These are phyloP conservation scores for Microplitis manilae DNA, from an alignment of 2,888 invertebrate genomes.

Conservation along the genomic window DNA sequence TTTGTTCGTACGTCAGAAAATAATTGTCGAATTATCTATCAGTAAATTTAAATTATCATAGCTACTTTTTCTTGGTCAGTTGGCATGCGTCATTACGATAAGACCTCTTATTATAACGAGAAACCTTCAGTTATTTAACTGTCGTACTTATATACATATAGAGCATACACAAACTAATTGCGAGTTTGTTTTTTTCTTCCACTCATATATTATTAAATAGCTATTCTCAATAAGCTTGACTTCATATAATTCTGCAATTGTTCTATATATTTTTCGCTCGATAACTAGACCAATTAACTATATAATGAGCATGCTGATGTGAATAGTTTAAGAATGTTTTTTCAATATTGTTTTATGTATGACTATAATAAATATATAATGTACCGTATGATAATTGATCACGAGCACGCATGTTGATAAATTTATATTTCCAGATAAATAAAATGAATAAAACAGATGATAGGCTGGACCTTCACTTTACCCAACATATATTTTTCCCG, in stretches of 20 bases:
- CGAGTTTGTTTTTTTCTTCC: neutral
- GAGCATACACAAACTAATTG: neutral
- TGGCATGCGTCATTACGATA: neutral
- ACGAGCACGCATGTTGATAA: neutral
- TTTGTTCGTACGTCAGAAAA: neutral
- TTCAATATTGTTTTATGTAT: neutral
- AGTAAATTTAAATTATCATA: neutral
- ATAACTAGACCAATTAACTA: neutral
- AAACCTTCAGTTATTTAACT: neutral
- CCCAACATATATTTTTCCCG: conserved; percentile 33
- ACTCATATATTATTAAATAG: neutral
- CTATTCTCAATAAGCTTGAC: neutral
- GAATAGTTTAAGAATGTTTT: neutral
- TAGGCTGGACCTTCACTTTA: conserved; percentile 62
- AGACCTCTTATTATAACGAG: neutral
- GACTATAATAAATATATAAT: too few species aligned
- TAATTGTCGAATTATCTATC: conserved; percentile 26
- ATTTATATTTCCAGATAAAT: neutral
- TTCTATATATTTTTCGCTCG: neutral
- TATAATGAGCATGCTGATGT: neutral
- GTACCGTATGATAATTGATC: too few species aligned
- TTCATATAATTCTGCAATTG: neutral
- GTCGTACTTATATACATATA: neutral
- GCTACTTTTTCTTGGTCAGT: neutral
- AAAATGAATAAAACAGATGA: conserved; percentile 19